Evolutionary conservation across 1,140 invertebrate genomes (phyloP).

Genomic region (Cardiocondyla obscurior): DNA sequence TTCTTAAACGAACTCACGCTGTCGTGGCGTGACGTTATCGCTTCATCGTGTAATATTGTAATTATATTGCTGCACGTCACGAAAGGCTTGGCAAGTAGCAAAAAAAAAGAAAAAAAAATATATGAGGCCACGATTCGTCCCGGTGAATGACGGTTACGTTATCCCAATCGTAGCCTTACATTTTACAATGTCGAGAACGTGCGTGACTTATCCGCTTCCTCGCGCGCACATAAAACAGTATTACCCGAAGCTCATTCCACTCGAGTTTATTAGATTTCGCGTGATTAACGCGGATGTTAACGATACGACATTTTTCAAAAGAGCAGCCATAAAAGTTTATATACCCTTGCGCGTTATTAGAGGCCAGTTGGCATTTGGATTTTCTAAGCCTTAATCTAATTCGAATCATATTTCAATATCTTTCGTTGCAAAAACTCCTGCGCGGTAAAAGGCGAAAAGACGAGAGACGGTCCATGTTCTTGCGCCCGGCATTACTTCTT

Average conservation of each 20-base stretch:
- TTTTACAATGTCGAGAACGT: constrained; percentile 59
- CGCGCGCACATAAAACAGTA: background rate
- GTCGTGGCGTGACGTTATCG: constrained; percentile 67
- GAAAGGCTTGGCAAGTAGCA: constrained; percentile 55
- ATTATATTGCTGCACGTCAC: constrained; percentile 75
- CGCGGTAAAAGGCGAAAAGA: background rate
- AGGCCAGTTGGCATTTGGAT: background rate
- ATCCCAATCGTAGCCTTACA: constrained; percentile 41
- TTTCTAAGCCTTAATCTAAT: background rate
- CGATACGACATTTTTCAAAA: background rate
- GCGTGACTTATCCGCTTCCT: constrained; percentile 64
- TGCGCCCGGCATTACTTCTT: background rate
- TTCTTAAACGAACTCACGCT: constrained; percentile 47
- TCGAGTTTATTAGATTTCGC: constrained; percentile 37
- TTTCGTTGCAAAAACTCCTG: no score
- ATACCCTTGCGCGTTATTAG: background rate
- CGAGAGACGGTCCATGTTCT: background rate
- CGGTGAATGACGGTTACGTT: constrained; percentile 61
- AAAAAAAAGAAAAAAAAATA: constrained; percentile 64
- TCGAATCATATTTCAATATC: background rate
- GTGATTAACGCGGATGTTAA: constrained; percentile 45
- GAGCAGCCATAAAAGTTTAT: background rate
- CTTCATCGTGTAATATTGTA: constrained; percentile 74
- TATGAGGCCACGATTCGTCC: constrained; percentile 59
- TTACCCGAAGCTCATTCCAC: constrained; percentile 12